Base-by-base conservation (phyloP, 2,888 invertebrate species). In the Taenaris catops region DNA sequence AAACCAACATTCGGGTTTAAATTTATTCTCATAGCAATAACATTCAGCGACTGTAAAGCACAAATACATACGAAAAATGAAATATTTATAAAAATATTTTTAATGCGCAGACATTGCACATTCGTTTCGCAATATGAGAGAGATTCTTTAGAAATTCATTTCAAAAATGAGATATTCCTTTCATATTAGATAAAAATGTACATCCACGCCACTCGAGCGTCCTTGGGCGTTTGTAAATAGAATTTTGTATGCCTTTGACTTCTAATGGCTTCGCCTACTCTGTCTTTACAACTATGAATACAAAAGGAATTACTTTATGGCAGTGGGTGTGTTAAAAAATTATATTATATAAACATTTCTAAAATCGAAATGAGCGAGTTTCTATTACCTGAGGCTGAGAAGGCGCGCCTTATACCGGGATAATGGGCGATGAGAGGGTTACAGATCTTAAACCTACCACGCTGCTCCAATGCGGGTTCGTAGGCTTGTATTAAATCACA, bases 181-280 rank as follows among this genome's bases (percentile, higher is more conserved):
- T 25, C 23, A 33, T 34, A 41, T 32, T 28, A 35, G 17, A 34
- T 29, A 29, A 14, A 23, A 27, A 36, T 16, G 25, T 23, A 23
- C 26, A 25, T 32, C 31, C 17, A 7, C 11, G 7, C 7, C 29
- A 25, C 21, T 28, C 21, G 21, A 18, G 21, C 12, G 9, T 5
- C 19, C 6, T 2, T 19, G 19, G 11, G n/a, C n/a, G n/a, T n/a
- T n/a, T 44, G 34, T 39, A 41, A 47, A 40, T 42, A 45, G 38
- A 35, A 39, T 44, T 35, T 34, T 38, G 28, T 39, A 37, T 24
- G 20, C 42, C 38, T 45, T 45, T 38, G 38, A 38, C 33, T 40
- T 25, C 28, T 47, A 40, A 42, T 38, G 41, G 37, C 7, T n/a
- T 7, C 7, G n/a, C n/a, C n/a, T n/a, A n/a, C n/a, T n/a, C n/a